Evolutionary conservation across 1,140 invertebrate species (phyloP), one percentile per base, ranked within the genome.

Genomic region (Achatina immaculata): DNA sequence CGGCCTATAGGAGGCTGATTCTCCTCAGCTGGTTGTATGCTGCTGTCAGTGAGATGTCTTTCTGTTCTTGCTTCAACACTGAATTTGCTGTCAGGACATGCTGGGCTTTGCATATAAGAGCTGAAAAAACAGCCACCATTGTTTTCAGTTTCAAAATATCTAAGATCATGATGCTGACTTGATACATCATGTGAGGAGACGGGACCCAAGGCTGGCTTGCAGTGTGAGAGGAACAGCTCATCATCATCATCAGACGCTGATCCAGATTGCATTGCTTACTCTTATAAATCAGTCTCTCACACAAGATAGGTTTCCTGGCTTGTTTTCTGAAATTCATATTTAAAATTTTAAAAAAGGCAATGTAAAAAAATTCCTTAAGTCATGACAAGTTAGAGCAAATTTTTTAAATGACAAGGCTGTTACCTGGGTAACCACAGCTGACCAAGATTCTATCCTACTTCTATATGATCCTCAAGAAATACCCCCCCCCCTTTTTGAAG

Each of bases 161-260:
- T 36, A 45, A 2, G 43, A 14, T 1, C 31, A 51, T 1, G 28
- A 6, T 74, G 21, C 19, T 36, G 72, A 31, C 24, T 38, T 71
- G 42, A 14, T n/a, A 45, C 2, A 36, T 16, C 1, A 7, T 74
- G 72, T 14, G 51, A n/a, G 28, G 48, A n/a, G 21, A 34, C 72
- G 28, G 11, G 43, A 2, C 43, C 42, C 1, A 31, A 16, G 19
- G 42, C 3, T 74, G 45, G 36, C 19, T 1, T 74, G 34, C 19
- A 28, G 21, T 21, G 42, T 6, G 72, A n/a, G 11, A 74, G 48
- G 45, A 45, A 74, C 6, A 74, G 48, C 43, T 74, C 72, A 48
- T 74, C 72, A 51, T 74, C 72, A 48, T 74, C 72, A 51, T 71
- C 68, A 21, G 68, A 71, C 34, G 9, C 68, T 6, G 68, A 71